Evolutionary conservation across 2,888 invertebrate genomes (phyloP).

Genomic region (Sepioteuthis lessoniana): DNA sequence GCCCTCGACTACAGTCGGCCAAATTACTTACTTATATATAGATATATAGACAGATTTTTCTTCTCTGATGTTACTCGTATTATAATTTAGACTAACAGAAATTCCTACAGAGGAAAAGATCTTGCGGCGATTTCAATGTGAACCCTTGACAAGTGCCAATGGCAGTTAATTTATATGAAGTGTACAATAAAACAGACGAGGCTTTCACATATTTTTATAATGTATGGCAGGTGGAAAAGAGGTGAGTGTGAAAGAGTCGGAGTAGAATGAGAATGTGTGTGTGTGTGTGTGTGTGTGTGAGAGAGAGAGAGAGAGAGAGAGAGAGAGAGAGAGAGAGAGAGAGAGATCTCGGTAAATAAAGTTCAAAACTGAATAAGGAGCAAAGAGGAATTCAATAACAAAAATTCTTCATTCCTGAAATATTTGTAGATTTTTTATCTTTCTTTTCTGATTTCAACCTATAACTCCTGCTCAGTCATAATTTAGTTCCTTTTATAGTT

Average conservation of each 20-base stretch:
- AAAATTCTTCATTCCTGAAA: not conserved
- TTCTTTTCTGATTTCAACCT: not conserved
- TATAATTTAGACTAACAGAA: not conserved
- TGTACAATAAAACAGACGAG: not conserved
- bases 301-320: no score
- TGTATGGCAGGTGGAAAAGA: not conserved
- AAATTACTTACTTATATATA: no score
- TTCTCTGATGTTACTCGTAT: not conserved
- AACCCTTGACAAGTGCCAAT: not conserved
- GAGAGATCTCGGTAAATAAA: not conserved
- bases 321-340: not conserved
- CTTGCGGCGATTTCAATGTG: no score
- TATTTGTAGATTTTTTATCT: no score
- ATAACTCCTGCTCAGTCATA: no score
- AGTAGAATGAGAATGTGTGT: no score
- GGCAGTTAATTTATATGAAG: slow-evolving; percentile 6
- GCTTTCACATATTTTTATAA: not conserved
- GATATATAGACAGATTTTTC: not conserved
- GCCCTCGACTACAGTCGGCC: no score
- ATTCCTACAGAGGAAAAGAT: not conserved
- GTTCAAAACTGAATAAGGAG: not conserved
- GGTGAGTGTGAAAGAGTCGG: no score
- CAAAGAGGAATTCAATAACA: not conserved
- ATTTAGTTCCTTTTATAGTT: no score
- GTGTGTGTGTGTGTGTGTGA: no score